A percentile compares a stretch with the other conserved stretches of the same genome.
Conservation (phyloP, 2,888 invertebrate genomes). For the Papilio elwesi region DNA sequence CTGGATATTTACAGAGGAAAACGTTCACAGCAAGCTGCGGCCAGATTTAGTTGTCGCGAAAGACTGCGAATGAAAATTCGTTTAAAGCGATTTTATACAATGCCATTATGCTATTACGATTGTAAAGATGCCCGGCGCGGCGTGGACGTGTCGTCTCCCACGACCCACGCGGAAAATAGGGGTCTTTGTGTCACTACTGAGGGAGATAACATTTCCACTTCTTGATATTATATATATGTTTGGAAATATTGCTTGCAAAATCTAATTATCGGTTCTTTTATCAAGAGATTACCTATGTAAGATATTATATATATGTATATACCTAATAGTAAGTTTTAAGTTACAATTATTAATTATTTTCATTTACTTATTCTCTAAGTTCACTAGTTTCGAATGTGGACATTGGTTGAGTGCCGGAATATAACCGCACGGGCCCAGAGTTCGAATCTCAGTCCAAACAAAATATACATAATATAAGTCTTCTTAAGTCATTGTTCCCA, state of each 20-base stretch:
- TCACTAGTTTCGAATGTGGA: too few relatives aligned
- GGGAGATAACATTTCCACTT: constrained; percentile 22
- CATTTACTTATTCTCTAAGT: too few relatives aligned
- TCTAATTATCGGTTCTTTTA: neutral
- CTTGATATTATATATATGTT: neutral
- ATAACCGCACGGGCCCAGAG: too few relatives aligned
- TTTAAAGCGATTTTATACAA: constrained; percentile 53
- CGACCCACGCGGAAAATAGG: constrained; percentile 26
- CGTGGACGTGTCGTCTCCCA: constrained; percentile 30
- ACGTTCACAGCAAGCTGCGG: constrained; percentile 45
- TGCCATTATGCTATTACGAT: constrained; percentile 41
- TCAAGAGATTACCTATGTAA: too few relatives aligned
- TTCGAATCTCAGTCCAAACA: too few relatives aligned
- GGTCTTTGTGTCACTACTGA: constrained; percentile 8
- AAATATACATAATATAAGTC: too few relatives aligned
- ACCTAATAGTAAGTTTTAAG: too few relatives aligned
- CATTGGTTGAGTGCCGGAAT: too few relatives aligned
- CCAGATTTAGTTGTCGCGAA: constrained; percentile 49
- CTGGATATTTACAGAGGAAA: constrained; percentile 12
- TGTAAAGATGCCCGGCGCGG: constrained; percentile 29
- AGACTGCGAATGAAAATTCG: constrained; percentile 50
- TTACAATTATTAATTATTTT: too few relatives aligned
- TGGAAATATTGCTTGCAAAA: neutral
- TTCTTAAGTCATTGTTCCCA: too few relatives aligned
- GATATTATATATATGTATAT: too few relatives aligned